phyloP scores from a whole-genome alignment of 2,888 invertebrate genomes.

The Hydrotaea cyrtoneurina region DNA sequence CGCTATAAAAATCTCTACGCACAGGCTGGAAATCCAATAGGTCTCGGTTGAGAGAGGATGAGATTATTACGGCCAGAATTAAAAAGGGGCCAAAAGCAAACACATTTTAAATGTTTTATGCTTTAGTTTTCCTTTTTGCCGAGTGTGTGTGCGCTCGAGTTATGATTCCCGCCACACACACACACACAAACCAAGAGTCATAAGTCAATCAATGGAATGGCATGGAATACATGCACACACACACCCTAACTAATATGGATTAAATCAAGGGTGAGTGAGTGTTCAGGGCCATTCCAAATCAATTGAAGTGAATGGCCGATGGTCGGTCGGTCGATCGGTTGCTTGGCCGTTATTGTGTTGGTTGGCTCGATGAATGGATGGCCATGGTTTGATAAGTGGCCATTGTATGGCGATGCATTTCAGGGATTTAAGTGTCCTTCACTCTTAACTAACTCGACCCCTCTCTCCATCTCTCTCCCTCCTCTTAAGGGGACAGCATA shows the following conservation, averaged over 20 bases:
- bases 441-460: background rate
- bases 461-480: background rate
- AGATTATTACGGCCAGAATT: constrained; percentile 23
- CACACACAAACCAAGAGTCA: background rate
- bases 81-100: background rate
- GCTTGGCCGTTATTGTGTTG: background rate
- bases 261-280: background rate
- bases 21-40: background rate
- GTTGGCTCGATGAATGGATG: background rate
- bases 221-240: background rate
- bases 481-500: no score
- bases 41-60: constrained; percentile 1
- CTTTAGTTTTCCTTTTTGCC: background rate
- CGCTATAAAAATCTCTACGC: background rate
- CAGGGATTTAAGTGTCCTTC: constrained; percentile 10
- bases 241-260: constrained; percentile 14
- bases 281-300: background rate
- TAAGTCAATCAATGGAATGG: constrained; percentile 19
- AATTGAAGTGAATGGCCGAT: background rate
- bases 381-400: constrained; percentile 9
- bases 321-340: background rate
- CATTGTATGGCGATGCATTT: constrained; percentile 32
- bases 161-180: background rate
- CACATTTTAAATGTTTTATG: background rate
- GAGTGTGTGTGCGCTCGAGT: background rate